Percentiles rank a stretch among this genome's conserved stretches.
Evolutionary conservation across 2,888 invertebrate genomes (phyloP).

Genomic region (Noctua comes): DNA sequence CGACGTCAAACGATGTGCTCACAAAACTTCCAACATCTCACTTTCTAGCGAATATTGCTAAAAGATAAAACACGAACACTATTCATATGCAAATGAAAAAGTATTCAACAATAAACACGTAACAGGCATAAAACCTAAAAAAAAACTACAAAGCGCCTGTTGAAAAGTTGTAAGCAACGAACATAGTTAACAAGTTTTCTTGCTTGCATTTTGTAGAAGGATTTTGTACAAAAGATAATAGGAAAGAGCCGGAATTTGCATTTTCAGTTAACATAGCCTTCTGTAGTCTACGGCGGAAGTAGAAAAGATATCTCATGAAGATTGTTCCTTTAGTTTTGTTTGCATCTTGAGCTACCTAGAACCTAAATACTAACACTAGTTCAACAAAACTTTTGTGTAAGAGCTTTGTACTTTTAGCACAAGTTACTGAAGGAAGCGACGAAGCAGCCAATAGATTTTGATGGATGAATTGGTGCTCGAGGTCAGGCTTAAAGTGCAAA

Average conservation of each 20-base stretch:
- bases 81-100: conserved; percentile 25
- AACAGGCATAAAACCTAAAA: conserved; percentile 19
- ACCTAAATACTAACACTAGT: not conserved
- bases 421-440: conserved; percentile 4
- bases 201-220: conserved; percentile 44
- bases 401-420: not conserved
- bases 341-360: conserved; percentile 17
- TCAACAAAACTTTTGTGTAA: conserved; percentile 24
- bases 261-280: conserved; percentile 46
- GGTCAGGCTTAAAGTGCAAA: conserved; percentile 19
- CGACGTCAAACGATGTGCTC: not conserved
- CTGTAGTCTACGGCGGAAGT: conserved; percentile 8
- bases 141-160: conserved; percentile 50
- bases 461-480: conserved; percentile 34
- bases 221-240: conserved; percentile 41
- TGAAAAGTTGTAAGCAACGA: conserved; percentile 53
- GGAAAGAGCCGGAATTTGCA: conserved; percentile 41
- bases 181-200: conserved; percentile 44
- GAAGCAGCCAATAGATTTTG: conserved; percentile 11
- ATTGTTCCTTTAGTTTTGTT: conserved; percentile 33
- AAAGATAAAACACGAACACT: conserved; percentile 21
- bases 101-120: conserved; percentile 9
- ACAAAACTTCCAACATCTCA: not conserved
- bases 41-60: not conserved
- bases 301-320: conserved; percentile 28